Evolutionary conservation across 2,797 vertebrate genomes (phyloP).

Genomic region (Taeniopygia guttata): DNA sequence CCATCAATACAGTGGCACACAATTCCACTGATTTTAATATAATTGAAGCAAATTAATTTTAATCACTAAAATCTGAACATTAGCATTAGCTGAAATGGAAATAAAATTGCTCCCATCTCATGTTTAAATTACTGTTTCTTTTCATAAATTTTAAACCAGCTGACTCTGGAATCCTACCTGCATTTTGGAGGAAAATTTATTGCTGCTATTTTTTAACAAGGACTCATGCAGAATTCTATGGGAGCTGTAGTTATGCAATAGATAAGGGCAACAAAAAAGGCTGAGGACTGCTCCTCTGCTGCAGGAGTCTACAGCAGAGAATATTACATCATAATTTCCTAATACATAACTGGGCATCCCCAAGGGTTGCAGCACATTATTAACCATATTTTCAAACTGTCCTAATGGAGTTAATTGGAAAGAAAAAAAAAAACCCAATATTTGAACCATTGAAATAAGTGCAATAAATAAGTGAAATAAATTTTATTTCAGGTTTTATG

Average conservation of each 20-base stretch:
- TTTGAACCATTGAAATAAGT: not conserved
- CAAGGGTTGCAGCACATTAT: not conserved
- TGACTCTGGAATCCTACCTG: slow-evolving; percentile 68
- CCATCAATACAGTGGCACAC: slow-evolving; percentile 57
- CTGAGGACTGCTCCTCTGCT: not conserved
- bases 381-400: not conserved
- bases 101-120: slow-evolving; percentile 68
- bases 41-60: slow-evolving; percentile 77
- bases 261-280: slow-evolving; percentile 27
- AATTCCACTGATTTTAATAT: slow-evolving; percentile 65
- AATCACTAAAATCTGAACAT: slow-evolving; percentile 74
- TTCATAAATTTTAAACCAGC: slow-evolving; percentile 74
- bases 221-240: slow-evolving; percentile 40
- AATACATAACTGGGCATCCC: not conserved
- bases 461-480: too few species aligned
- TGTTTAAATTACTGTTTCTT: slow-evolving; percentile 65
- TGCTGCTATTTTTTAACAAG: slow-evolving; percentile 59
- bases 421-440: slow-evolving; percentile 1
- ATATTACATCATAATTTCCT: not conserved
- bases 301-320: not conserved
- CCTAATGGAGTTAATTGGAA: not conserved
- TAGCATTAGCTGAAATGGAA: slow-evolving; percentile 70
- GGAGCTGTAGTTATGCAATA: not conserved
- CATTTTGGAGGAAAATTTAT: slow-evolving; percentile 24
- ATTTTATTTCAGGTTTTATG: not conserved